Evolutionary conservation across 2,797 vertebrate species (phyloP).

Genomic region (Microcaecilia unicolor): DNA sequence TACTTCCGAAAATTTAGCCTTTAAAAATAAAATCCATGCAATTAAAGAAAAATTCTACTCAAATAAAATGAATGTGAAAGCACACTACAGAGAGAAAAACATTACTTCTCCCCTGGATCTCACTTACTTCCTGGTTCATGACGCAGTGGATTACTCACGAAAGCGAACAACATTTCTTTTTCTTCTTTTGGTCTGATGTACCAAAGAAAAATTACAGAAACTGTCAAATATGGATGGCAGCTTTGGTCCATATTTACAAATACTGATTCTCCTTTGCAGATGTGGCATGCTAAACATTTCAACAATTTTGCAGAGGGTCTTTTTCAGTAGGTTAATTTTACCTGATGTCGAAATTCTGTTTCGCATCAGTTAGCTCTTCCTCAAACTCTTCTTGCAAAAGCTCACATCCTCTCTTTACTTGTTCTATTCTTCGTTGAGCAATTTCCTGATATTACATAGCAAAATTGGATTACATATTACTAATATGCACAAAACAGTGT

Average conservation of each 20-base stretch:
- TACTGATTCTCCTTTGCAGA: not conserved
- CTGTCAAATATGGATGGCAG: not conserved
- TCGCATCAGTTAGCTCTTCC: slow-evolving; percentile 44
- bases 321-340: slow-evolving; percentile 20
- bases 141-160: slow-evolving; percentile 48
- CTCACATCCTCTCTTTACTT: slow-evolving; percentile 34
- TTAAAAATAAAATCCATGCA: no score
- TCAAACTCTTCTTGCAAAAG: slow-evolving; percentile 49
- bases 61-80: no score
- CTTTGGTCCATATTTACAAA: not conserved
- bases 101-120: slow-evolving; percentile 26
- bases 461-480: no score
- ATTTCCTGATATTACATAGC: no score
- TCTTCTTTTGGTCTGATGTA: slow-evolving; percentile 59
- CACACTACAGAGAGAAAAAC: no score
- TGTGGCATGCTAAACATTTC: no score
- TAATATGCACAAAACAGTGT: not conserved
- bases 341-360: slow-evolving; percentile 46
- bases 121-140: slow-evolving; percentile 41
- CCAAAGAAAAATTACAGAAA: slow-evolving; percentile 18
- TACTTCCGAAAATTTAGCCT: no score
- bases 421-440: slow-evolving; percentile 49
- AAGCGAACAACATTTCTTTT: slow-evolving; percentile 73
- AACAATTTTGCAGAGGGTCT: no score
- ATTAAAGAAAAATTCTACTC: no score